Base-by-base conservation (phyloP, 2,797 vertebrate genomes). In the Gymnopithys bicolor region DNA sequence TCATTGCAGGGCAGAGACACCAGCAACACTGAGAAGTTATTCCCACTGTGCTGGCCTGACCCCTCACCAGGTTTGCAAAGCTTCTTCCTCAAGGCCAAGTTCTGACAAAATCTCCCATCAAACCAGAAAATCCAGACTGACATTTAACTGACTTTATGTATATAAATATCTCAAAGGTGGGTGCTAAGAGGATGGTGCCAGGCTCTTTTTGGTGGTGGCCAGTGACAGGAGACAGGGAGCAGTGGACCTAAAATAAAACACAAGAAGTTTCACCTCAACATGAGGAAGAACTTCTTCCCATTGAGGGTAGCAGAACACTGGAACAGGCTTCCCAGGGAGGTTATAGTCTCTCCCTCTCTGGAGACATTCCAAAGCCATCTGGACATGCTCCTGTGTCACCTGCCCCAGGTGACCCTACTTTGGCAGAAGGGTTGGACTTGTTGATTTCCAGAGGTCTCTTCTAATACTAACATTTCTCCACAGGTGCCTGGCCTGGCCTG, bases 161-260 rank as follows among this genome's bases (percentile, higher is more conserved):
- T 30, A n/a, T 25, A 37, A 63, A 45, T 56, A 56, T 5, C 23
- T 33, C 51, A 30, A 16, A 69, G 43, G 11, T 7, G 7, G 27
- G 37, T n/a, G 12, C 43, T 35, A 43, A 49, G 23, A 14, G 32
- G 9, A 28, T 49, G 27, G 22, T 75, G 63, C 4, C 43, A 63
- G 28, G 35, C 32, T 1, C 49, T 63, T 66, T 46, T 56, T 55
- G 32, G 49, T 43, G 18, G 17, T 49, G 22, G 27, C 48, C 41
- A n/a, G 48, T 0, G 0, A 21, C 15, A 82, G 19, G 18, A 45
- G 10, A 43, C 30, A 13, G 48, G 41, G 35, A 68, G 27, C 35
- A 69, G 7, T 28, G 15, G 9, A 64, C 41, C 43, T 28, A 43
- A 49, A n/a, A 16, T 32, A n/a, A 60, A 88, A 32, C 35, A 69